These are phyloP conservation scores for Steinernema khuongi DNA, from an alignment of 1,140 invertebrate species.

Conservation along the genomic window DNA sequence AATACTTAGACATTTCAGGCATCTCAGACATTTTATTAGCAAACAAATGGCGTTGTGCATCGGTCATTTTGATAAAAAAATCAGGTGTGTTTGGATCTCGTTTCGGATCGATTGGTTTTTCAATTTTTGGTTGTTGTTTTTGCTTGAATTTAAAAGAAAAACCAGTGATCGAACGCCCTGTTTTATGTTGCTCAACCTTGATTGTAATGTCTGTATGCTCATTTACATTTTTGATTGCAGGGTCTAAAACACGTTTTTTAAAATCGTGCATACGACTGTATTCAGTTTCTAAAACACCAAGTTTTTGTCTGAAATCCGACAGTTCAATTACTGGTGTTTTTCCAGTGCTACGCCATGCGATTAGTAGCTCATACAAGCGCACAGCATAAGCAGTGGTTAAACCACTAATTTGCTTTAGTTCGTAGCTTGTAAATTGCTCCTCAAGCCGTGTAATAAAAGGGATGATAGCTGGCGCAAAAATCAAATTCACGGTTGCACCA, in stretches of 20 bases:
- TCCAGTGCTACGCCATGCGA: neutral
- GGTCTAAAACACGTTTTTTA: neutral
- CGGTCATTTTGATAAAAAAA: neutral
- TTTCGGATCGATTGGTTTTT: neutral
- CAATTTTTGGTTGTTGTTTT: neutral
- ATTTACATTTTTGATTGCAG: neutral
- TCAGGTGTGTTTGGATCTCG: neutral
- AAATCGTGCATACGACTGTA: neutral
- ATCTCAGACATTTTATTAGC: neutral
- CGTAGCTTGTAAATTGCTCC: neutral
- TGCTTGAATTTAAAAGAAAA: neutral
- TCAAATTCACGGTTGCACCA: neutral
- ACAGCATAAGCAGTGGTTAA: neutral
- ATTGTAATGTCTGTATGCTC: neutral
- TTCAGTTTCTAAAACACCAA: neutral
- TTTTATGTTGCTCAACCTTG: neutral
- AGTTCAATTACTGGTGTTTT: neutral
- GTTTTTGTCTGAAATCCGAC: neutral
- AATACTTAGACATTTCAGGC: neutral
- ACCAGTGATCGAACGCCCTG: neutral
- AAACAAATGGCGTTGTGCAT: neutral
- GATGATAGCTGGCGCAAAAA: neutral
- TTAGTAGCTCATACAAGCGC: neutral
- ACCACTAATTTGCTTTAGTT: neutral
- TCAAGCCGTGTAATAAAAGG: neutral